Evolutionary conservation across 2,797 vertebrate species (phyloP).

Genomic region (Melopsittacus undulatus): DNA sequence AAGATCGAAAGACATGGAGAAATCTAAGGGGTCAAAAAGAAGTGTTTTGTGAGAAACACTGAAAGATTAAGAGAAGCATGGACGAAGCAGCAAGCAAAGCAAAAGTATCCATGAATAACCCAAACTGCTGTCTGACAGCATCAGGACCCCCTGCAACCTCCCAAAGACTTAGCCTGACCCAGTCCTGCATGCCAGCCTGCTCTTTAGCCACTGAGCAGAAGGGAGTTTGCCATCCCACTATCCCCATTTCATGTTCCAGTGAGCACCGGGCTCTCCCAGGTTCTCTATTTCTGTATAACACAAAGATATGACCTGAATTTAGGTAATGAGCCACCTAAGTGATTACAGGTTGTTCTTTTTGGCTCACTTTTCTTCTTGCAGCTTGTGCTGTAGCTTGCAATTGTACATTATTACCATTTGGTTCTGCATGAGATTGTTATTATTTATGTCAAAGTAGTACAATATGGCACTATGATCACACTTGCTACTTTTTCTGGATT

Average conservation of each 20-base stretch:
- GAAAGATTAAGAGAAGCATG: neutral
- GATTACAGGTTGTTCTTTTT: neutral
- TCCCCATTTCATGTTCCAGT: neutral
- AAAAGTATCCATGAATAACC: neutral
- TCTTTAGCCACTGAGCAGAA: neutral
- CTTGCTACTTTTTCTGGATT: neutral
- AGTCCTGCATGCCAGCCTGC: neutral
- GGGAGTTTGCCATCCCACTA: neutral
- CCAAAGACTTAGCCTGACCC: neutral
- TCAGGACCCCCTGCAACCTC: neutral
- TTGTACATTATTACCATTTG: neutral
- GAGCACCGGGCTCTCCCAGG: neutral
- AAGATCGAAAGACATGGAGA: neutral
- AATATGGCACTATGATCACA: neutral
- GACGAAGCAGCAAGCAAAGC: neutral
- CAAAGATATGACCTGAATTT: neutral
- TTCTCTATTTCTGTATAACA: neutral
- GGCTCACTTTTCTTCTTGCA: neutral
- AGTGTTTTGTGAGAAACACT: neutral
- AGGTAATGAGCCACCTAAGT: neutral
- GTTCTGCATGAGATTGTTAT: neutral
- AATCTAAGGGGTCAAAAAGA: neutral
- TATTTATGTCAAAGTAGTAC: neutral
- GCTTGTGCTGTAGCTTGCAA: neutral
- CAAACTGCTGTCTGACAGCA: neutral